Conservation (phyloP, 2,797 vertebrate species). For the Amblyopsis hoosieri region DNA sequence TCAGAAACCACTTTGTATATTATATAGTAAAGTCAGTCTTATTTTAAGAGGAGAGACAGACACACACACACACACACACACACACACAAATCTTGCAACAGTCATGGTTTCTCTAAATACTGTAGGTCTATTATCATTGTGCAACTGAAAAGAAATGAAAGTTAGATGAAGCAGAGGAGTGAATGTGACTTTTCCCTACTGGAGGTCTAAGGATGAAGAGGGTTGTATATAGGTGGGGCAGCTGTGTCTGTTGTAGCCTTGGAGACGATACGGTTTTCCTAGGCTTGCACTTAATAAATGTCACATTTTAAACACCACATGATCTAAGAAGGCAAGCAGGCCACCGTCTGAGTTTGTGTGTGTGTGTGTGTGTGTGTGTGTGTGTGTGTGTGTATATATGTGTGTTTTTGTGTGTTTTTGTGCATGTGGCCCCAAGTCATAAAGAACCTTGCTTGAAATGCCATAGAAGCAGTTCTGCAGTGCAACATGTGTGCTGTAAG, state of each 20-base stretch:
- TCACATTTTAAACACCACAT: slow-evolving; percentile 50
- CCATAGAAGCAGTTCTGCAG: slow-evolving; percentile 35
- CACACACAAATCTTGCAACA: no score
- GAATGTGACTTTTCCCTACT: slow-evolving; percentile 12
- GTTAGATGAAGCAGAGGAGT: no score
- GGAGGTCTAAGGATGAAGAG: slow-evolving; percentile 40
- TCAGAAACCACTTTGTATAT: no score
- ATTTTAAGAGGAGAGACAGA: neutral
- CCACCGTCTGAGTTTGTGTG: slow-evolving; percentile 13
- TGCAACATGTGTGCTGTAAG: slow-evolving; percentile 26
- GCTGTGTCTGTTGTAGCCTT: slow-evolving; percentile 43
- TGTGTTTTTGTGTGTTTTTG: slow-evolving; percentile 24
- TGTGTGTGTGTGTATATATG: slow-evolving; percentile 29
- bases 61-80: slow-evolving; percentile 7
- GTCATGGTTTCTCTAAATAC: no score
- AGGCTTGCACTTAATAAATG: slow-evolving; percentile 73
- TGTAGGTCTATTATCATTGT: no score
- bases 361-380: slow-evolving; percentile 32
- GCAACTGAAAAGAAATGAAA: no score
- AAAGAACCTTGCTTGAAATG: slow-evolving; percentile 44
- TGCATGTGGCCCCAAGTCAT: slow-evolving; percentile 23
- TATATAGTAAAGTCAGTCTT: no score
- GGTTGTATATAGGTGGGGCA: slow-evolving; percentile 18
- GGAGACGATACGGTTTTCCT: slow-evolving; percentile 68
- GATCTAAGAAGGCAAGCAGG: slow-evolving; percentile 41